A percentile compares a stretch with the other conserved stretches of the same genome.
Conservation (phyloP, 2,113 vertebrate species). For the Henicopernis longicauda region DNA sequence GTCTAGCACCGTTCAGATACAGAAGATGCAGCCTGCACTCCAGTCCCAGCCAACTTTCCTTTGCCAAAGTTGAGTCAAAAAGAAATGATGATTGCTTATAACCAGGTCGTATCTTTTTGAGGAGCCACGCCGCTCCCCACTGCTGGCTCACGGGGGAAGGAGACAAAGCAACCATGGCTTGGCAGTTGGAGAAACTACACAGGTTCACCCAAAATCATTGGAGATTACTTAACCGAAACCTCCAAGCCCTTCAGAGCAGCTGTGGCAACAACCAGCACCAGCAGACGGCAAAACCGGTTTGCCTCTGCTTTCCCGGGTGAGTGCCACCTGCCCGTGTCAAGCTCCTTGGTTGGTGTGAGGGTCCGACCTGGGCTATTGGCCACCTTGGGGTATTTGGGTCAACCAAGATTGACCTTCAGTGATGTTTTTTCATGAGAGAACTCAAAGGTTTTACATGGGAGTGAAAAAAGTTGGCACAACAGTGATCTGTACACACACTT, state of each 20-base stretch:
- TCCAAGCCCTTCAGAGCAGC: neutral
- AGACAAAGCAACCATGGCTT: rapidly evolving
- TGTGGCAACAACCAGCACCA: neutral
- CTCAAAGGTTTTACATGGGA: neutral
- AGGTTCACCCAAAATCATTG: neutral
- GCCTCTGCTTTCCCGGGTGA: neutral
- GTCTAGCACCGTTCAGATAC: rapidly evolving
- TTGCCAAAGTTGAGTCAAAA: neutral
- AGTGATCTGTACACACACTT: neutral
- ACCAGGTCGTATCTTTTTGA: neutral
- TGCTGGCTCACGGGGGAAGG: neutral
- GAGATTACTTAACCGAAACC: neutral
- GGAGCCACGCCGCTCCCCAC: rapidly evolving
- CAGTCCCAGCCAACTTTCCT: neutral
- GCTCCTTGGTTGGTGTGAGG: neutral
- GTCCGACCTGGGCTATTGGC: neutral
- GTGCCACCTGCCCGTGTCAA: rapidly evolving
- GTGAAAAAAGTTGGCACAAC: neutral
- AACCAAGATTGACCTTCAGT: neutral
- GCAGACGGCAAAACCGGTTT: neutral
- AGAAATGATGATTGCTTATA: neutral
- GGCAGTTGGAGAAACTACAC: neutral
- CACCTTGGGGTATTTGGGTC: neutral
- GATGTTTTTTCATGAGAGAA: neutral
- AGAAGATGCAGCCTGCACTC: neutral